Percentiles rank a stretch among this genome's conserved stretches.
These are phyloP conservation scores for Crypturellus undulatus DNA, from an alignment of 2,113 vertebrate species.

Conservation along the genomic window DNA sequence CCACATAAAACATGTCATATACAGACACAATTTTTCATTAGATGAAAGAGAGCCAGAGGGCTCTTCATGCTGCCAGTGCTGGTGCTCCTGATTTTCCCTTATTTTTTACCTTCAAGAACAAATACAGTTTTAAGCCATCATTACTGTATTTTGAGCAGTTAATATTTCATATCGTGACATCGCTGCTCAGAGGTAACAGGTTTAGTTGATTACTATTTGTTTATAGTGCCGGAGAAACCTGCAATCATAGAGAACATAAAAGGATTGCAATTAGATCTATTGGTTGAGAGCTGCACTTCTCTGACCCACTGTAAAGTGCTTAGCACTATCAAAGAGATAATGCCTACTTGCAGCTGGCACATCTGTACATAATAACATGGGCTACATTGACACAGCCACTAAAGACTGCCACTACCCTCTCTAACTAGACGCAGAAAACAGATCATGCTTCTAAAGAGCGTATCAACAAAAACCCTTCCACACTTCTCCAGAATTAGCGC, in stretches of 20 bases:
- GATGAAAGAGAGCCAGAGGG: constrained; percentile 76
- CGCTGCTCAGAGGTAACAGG: constrained; percentile 84
- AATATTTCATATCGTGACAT: constrained; percentile 87
- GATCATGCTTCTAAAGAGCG: constrained; percentile 80
- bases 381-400: constrained; percentile 80
- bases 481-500: constrained; percentile 42
- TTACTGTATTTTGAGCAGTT: constrained; percentile 85
- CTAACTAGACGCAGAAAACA: constrained; percentile 81
- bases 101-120: constrained; percentile 81
- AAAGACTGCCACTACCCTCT: constrained; percentile 80
- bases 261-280: constrained; percentile 93
- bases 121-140: constrained; percentile 82
- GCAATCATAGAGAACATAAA: constrained; percentile 90
- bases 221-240: constrained; percentile 91
- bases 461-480: constrained; percentile 66
- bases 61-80: constrained; percentile 70
- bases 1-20: constrained; percentile 79
- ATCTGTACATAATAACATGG: constrained; percentile 84
- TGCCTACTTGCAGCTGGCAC: constrained; percentile 83
- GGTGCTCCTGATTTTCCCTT: constrained; percentile 68
- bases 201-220: constrained; percentile 92
- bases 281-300: constrained; percentile 88
- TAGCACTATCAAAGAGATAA: constrained; percentile 87
- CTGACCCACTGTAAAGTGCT: constrained; percentile 88
- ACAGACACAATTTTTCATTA: constrained; percentile 81